phyloP scores from a whole-genome alignment of 2,888 invertebrate species.

The Tiliacea aurago region DNA sequence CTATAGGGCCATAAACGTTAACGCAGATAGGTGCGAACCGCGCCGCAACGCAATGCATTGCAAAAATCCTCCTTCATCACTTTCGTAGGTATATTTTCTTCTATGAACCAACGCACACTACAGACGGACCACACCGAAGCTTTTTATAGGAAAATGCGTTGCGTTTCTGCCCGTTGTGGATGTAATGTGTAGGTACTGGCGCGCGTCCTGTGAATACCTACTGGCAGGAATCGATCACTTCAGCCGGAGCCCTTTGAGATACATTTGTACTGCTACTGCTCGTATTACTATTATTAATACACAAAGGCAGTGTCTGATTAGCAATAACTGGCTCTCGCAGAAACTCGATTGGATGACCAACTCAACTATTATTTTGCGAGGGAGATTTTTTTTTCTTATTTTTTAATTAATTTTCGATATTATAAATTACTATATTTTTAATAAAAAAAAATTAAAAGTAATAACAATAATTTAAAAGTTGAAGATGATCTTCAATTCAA shows the following conservation, averaged over 20 bases:
- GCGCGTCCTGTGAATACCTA: too few species aligned
- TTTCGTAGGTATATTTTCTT: not conserved
- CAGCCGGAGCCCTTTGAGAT: not conserved
- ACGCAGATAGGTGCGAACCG: not conserved
- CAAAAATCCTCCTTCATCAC: too few species aligned
- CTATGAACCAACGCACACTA: not conserved
- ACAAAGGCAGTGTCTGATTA: too few species aligned
- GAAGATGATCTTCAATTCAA: not conserved
- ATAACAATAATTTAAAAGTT: too few species aligned
- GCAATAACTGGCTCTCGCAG: not conserved
- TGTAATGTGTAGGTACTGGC: not conserved
- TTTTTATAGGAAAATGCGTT: not conserved
- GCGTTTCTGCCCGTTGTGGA: not conserved
- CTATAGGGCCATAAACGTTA: too few species aligned
- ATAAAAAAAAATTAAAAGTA: too few species aligned
- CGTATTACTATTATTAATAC: not conserved
- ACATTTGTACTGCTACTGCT: not conserved
- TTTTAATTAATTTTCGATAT: too few species aligned
- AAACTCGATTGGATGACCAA: not conserved
- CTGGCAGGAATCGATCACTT: not conserved
- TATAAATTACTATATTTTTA: too few species aligned
- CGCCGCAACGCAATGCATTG: too few species aligned
- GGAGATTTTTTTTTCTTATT: too few species aligned
- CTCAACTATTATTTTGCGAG: not conserved
- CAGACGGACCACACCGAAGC: not conserved